Percentiles rank a stretch among this genome's conserved stretches.
These are phyloP conservation scores for Eurytoma californica DNA, from an alignment of 2,888 invertebrate species.

Conservation along the genomic window DNA sequence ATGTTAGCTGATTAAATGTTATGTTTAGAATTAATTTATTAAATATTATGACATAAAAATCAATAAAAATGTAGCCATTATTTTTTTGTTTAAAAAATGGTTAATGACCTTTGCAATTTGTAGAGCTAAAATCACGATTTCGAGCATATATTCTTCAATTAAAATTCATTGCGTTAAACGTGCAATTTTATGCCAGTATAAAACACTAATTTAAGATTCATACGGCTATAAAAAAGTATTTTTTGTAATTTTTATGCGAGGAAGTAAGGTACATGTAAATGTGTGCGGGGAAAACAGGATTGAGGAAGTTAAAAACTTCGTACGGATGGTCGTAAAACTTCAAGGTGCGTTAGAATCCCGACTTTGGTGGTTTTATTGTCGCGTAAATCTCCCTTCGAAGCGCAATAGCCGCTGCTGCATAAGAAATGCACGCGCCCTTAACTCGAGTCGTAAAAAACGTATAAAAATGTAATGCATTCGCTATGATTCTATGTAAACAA, in stretches of 20 bases:
- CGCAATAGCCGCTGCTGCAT: neutral
- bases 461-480: slow-evolving; percentile 31
- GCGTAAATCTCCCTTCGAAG: slow-evolving; percentile 27
- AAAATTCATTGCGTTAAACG: too few species aligned
- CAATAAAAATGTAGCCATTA: too few species aligned
- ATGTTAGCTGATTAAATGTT: too few species aligned
- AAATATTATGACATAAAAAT: too few species aligned
- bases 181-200: neutral
- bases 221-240: slow-evolving; percentile 9
- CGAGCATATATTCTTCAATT: too few species aligned
- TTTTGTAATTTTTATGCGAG: slow-evolving; percentile 21
- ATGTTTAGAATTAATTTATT: too few species aligned
- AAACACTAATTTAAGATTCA: slow-evolving; percentile 19
- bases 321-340: slow-evolving; percentile 37
- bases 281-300: slow-evolving; percentile 22
- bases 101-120: too few species aligned
- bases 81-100: too few species aligned
- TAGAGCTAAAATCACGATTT: too few species aligned
- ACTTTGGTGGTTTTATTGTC: slow-evolving; percentile 33
- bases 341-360: slow-evolving; percentile 22
- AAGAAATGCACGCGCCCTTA: slow-evolving; percentile 16
- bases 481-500: slow-evolving; percentile 30
- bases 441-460: slow-evolving; percentile 14
- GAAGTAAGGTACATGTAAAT: neutral
- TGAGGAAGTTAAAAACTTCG: slow-evolving; percentile 13